phyloP scores from a whole-genome alignment of 2,797 vertebrate genomes.

The Tinamus major region DNA sequence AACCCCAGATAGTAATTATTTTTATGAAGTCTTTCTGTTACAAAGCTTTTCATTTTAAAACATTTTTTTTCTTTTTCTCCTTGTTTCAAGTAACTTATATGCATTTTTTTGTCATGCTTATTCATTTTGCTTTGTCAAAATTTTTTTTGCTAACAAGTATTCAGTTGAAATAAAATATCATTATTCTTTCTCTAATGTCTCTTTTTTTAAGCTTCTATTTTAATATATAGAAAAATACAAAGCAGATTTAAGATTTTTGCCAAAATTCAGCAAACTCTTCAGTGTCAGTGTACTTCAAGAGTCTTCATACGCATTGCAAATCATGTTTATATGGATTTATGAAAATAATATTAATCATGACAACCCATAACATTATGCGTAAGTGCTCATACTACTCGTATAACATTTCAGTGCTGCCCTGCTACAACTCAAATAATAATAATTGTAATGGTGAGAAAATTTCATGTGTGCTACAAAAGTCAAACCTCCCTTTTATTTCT shows the following conservation, averaged over 20 bases:
- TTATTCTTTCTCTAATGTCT: not conserved
- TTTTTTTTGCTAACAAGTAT: not conserved
- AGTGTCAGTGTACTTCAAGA: not conserved
- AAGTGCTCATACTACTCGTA: not conserved
- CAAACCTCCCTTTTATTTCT: not conserved
- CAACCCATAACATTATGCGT: not conserved
- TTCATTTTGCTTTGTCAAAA: not conserved
- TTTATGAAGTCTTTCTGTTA: slow-evolving; percentile 39
- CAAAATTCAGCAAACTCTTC: not conserved
- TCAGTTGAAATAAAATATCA: not conserved
- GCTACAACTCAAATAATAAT: not conserved
- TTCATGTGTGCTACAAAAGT: not conserved
- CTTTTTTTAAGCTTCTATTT: not conserved
- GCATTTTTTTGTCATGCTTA: not conserved
- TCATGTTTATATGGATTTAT: not conserved
- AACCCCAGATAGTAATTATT: slow-evolving; percentile 49
- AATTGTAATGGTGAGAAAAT: not conserved
- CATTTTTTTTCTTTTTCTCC: not conserved
- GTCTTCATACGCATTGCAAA: not conserved
- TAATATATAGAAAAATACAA: not conserved
- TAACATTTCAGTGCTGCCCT: not conserved
- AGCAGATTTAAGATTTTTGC: not conserved
- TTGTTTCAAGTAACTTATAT: not conserved
- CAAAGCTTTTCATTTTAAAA: not conserved
- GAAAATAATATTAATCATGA: not conserved